These are phyloP conservation scores for Mylabris sibirica DNA, from an alignment of 2,888 invertebrate species.

Conservation along the genomic window DNA sequence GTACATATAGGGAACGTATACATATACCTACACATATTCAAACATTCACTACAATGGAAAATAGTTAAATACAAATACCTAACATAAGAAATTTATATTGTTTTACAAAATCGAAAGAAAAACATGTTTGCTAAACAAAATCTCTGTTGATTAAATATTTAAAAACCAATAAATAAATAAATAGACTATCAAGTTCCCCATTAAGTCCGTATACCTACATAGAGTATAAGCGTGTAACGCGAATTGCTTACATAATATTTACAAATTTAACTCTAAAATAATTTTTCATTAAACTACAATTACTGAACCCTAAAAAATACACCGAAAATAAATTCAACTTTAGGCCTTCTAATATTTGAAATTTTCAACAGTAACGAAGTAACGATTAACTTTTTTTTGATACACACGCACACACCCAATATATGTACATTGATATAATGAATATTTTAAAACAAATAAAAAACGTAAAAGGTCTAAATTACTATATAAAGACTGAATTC, in stretches of 20 bases:
- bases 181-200: constrained; percentile 9
- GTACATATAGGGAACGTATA: background rate
- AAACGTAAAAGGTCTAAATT: background rate
- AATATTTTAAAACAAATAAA: background rate
- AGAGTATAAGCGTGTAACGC: background rate
- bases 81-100: background rate
- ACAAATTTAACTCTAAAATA: constrained; percentile 23
- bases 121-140: background rate
- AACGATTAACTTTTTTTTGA: background rate
- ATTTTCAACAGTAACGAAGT: background rate
- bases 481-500: background rate
- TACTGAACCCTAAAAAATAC: constrained; percentile 25
- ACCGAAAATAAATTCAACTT: background rate
- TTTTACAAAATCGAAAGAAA: background rate
- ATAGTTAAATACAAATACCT: background rate
- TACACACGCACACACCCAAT: background rate
- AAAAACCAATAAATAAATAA: constrained; percentile 26
- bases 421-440: background rate
- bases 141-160: constrained; percentile 17
- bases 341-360: constrained; percentile 1
- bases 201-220: constrained; percentile 14
- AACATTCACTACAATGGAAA: background rate
- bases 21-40: background rate
- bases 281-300: constrained; percentile 31
- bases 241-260: constrained; percentile 11